phyloP scores from a whole-genome alignment of 2,113 vertebrate genomes.

The Lagopus leucura region DNA sequence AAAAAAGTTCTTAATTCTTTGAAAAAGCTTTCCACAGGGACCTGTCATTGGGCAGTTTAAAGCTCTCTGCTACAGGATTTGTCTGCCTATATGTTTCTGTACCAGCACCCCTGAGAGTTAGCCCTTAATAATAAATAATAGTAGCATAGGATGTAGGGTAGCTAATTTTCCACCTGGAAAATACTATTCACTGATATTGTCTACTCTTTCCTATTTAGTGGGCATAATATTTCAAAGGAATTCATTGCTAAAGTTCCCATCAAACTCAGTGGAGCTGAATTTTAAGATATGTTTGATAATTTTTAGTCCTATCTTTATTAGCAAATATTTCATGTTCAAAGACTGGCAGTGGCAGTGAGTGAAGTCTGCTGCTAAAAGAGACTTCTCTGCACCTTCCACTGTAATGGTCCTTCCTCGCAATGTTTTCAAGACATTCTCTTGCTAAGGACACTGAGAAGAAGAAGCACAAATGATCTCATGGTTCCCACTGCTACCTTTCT shows the following conservation, averaged over 20 bases:
- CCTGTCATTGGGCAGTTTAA: background rate
- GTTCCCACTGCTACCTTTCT: background rate
- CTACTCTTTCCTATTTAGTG: background rate
- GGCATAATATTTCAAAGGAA: background rate
- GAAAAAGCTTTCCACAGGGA: background rate
- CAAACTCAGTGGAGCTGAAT: background rate
- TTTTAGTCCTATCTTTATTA: background rate
- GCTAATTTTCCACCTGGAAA: background rate
- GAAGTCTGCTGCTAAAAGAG: background rate
- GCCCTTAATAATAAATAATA: background rate
- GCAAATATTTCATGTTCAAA: background rate
- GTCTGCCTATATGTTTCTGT: background rate
- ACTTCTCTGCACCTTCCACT: background rate
- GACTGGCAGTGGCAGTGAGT: background rate
- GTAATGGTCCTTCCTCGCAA: background rate
- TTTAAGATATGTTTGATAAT: background rate
- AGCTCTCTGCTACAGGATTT: background rate
- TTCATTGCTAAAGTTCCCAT: background rate
- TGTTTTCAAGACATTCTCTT: background rate
- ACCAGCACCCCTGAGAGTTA: background rate
- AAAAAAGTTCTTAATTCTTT: background rate
- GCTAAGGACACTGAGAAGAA: background rate
- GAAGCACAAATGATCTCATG: background rate
- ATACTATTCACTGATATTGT: background rate
- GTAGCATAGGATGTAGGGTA: background rate